Evolutionary conservation across 1,140 invertebrate species (phyloP).

Genomic region (Anagrus nilaparvatae): DNA sequence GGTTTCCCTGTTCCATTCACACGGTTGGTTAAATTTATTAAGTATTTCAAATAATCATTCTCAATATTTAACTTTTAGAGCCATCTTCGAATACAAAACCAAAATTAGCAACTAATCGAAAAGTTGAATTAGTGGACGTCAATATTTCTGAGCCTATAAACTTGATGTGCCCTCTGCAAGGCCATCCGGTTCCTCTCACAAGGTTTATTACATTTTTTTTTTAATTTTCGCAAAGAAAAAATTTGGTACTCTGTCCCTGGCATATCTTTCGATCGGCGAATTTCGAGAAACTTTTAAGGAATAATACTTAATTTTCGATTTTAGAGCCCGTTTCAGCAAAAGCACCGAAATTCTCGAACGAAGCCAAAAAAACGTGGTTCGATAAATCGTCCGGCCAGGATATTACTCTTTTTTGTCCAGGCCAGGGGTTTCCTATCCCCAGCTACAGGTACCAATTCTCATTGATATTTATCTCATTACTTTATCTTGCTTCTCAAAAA

Average conservation of each 20-base stretch:
- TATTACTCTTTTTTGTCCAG: constrained; percentile 34
- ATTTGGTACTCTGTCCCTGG: constrained; percentile 10
- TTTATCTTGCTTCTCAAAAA: constrained; percentile 1
- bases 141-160: constrained; percentile 18
- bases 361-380: constrained; percentile 53
- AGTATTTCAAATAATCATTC: not conserved
- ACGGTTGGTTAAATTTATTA: constrained; percentile 28
- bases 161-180: constrained; percentile 50
- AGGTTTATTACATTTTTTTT: constrained; percentile 24
- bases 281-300: not conserved
- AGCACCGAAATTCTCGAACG: constrained; percentile 63
- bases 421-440: constrained; percentile 42
- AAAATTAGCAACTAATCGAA: constrained; percentile 42
- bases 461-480: not conserved
- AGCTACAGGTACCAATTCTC: constrained; percentile 36
- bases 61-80: constrained; percentile 30
- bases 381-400: constrained; percentile 30
- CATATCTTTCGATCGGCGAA: not conserved
- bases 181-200: constrained; percentile 47
- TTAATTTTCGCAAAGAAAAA: not conserved
- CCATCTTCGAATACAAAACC: constrained; percentile 45
- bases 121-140: constrained; percentile 37
- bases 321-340: constrained; percentile 68
- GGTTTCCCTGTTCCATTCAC: constrained; percentile 47
- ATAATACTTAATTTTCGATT: constrained; percentile 16